A percentile compares a stretch with the other conserved stretches of the same genome.
These are phyloP conservation scores for Damaliscus lunatus DNA, from an alignment of 2,113 vertebrate species.

Conservation along the genomic window DNA sequence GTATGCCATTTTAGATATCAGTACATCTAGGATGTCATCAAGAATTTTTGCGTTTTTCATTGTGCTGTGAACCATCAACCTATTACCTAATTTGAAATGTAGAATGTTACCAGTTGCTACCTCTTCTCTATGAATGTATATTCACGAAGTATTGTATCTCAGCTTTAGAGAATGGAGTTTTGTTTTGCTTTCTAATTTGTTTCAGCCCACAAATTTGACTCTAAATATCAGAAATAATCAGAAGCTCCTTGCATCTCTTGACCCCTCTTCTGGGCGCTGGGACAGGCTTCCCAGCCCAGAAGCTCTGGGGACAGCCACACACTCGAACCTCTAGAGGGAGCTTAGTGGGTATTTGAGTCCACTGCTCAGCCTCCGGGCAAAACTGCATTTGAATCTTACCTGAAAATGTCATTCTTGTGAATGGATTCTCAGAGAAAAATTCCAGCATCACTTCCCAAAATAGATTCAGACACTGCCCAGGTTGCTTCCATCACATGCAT, in stretches of 20 bases:
- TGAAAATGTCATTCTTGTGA: background rate
- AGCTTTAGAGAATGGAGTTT: background rate
- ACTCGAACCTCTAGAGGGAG: constrained; percentile 27
- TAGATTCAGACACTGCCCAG: background rate
- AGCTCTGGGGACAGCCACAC: background rate
- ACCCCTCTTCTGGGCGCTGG: background rate
- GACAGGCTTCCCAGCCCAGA: background rate
- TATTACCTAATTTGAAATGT: constrained; percentile 3
- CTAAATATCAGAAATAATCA: background rate
- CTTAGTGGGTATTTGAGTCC: background rate
- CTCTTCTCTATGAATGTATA: background rate
- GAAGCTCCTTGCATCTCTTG: background rate
- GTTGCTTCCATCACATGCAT: background rate
- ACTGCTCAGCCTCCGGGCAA: background rate
- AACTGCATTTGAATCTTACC: background rate
- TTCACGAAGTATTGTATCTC: background rate
- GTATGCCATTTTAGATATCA: background rate
- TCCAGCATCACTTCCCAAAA: background rate
- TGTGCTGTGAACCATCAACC: background rate
- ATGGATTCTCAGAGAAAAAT: background rate
- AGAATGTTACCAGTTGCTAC: background rate
- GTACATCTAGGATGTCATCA: background rate
- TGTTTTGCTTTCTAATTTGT: background rate
- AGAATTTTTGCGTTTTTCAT: background rate
- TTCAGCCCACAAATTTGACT: background rate